Conservation (phyloP, 92 coral and sea anemone genomes). For the Scolanthus callimorphus region DNA sequence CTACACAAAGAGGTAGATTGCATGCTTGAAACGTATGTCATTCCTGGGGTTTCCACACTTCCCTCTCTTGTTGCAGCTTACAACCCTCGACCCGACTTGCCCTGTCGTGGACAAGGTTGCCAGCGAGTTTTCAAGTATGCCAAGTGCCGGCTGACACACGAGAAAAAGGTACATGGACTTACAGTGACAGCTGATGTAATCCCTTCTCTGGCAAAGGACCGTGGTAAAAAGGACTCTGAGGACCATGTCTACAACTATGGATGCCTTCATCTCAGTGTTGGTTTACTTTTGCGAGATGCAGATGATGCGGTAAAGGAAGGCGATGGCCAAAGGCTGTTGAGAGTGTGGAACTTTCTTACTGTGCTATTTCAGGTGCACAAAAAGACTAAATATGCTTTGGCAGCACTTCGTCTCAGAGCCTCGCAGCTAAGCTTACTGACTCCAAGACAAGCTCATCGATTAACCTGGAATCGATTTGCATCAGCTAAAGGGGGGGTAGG, state of each 20-base stretch:
- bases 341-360: constrained; percentile 45
- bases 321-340: constrained; percentile 38
- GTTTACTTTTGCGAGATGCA: constrained; percentile 44
- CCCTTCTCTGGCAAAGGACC: background rate
- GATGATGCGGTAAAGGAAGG: constrained; percentile 44
- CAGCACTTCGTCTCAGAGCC: constrained; percentile 41
- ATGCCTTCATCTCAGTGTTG: constrained; percentile 34
- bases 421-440: constrained; percentile 24
- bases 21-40: constrained; percentile 38
- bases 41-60: constrained; percentile 11
- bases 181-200: constrained; percentile 2
- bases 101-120: constrained; percentile 15
- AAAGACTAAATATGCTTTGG: constrained; percentile 41
- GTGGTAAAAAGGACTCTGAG: background rate
- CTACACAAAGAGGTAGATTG: constrained; percentile 19
- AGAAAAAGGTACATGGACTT: constrained; percentile 22
- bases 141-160: constrained; percentile 30
- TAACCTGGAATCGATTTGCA: constrained; percentile 51
- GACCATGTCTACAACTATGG: constrained; percentile 39
- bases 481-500: constrained; percentile 25
- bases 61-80: background rate
- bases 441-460: constrained; percentile 41
- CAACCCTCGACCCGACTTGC: constrained; percentile 3
- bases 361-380: constrained; percentile 14
- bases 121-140: constrained; percentile 15